Base-by-base conservation (phyloP, 2,888 invertebrate species). In the Ochropleura leucogaster region DNA sequence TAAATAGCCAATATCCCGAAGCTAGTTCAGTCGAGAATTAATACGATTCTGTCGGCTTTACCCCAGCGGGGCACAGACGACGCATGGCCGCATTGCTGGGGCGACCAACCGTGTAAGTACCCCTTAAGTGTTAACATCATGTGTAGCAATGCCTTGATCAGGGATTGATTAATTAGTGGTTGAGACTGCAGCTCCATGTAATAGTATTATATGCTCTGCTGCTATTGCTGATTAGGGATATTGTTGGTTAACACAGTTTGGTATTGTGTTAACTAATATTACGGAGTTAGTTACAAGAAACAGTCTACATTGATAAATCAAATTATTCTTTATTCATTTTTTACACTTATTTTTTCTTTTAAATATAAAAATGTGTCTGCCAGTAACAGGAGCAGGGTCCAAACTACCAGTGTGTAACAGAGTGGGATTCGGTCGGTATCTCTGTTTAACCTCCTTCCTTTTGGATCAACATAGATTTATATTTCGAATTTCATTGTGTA, bases 71-170 rank as follows among this genome's bases (percentile, higher is more conserved):
- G 53, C 60, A 68, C 64, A 12, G 20, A 12, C 30, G 30, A 70
- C 55, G 67, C 67, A 70, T 74, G 73, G 83, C 20, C 59, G 73
- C 74, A 74, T 81, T 57, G 69, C 64, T 70, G 14, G 44, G 42
- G 57, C 60, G 30, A n/a, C 42, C 60, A 51, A 62, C 74, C 70
- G 59, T 81, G 55, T 79, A 65, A 83, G 60, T 63, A 62, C 53
- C 59, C 30, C 55, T 46, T 82, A 71, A 82, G 79, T 81, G 79
- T 83, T 83, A 71, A 68, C 83, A 67, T 30, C 53, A 69, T 68
- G 65, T 72, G 62, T 68, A 68, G 68, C 57, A 78, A 81, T 83
- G 74, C 74, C 59, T 78, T 73, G 66, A 82, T 74, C 68, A 74
- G 40, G 68, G 70, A 70, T 74, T 79, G 55, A 74, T 79, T 82